Conservation (phyloP, 2,888 invertebrate species). For the Matsumyia berberina region DNA sequence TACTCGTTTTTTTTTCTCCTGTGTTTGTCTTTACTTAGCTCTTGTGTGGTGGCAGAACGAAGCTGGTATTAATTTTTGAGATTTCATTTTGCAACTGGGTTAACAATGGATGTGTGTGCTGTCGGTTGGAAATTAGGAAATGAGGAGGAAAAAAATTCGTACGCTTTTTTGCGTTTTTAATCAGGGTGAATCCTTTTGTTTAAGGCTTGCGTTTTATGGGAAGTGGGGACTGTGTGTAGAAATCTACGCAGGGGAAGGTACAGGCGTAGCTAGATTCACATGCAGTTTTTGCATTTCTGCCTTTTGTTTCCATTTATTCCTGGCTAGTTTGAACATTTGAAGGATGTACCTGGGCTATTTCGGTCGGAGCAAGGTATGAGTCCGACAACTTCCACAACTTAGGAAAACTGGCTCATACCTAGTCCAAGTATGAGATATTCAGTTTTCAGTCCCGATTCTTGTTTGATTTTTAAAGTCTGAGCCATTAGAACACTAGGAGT, state of each 20-base stretch:
- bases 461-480: no score
- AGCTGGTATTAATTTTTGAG: conserved; percentile 34
- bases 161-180: conserved; percentile 9
- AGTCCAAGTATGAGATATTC: no score
- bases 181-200: conserved; percentile 29
- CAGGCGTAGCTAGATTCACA: no score
- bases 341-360: no score
- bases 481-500: no score
- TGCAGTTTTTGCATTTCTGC: no score
- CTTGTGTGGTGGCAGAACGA: conserved; percentile 14
- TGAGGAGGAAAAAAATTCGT: not conserved
- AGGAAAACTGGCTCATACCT: no score
- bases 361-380: no score
- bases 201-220: not conserved
- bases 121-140: not conserved
- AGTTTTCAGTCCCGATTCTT: no score
- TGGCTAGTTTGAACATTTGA: no score
- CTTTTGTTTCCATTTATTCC: no score
- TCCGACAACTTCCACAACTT: no score
- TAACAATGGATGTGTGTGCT: conserved; percentile 8
- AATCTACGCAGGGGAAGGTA: not conserved
- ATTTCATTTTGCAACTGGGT: conserved; percentile 27
- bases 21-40: conserved; percentile 39
- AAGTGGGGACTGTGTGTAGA: not conserved
- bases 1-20: conserved; percentile 7